Conservation (phyloP, 2,888 invertebrate species). For the Pteria penguin region DNA sequence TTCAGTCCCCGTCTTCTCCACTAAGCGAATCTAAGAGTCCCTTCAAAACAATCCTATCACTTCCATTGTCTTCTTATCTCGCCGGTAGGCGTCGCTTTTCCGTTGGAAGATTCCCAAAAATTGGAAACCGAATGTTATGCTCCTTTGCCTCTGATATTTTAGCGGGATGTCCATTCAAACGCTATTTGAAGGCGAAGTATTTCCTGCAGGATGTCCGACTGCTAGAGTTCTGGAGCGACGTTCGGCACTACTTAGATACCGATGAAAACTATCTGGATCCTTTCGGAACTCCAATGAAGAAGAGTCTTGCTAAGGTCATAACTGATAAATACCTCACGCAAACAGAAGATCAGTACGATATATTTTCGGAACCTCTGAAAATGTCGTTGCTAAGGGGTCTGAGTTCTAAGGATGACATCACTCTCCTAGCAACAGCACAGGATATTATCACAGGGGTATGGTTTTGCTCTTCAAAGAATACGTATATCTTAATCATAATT, state of each 20-base stretch:
- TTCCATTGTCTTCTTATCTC: conserved; percentile 50
- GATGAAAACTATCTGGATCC: conserved; percentile 52
- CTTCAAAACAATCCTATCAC: conserved; percentile 13
- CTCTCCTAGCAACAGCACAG: conserved; percentile 54
- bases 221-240: conserved; percentile 61
- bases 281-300: conserved; percentile 46
- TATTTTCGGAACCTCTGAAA: conserved; percentile 60
- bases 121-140: conserved; percentile 47
- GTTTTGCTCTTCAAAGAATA: too few relatives aligned
- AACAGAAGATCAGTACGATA: conserved; percentile 23
- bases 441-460: conserved; percentile 57
- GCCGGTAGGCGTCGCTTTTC: conserved; percentile 50
- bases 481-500: too few relatives aligned
- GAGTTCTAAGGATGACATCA: conserved; percentile 45
- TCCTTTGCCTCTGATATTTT: conserved; percentile 58
- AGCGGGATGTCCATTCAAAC: conserved; percentile 54
- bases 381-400: conserved; percentile 50
- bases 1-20: conserved; percentile 3
- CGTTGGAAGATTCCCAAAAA: conserved; percentile 45
- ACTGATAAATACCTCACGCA: conserved; percentile 49
- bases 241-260: conserved; percentile 56
- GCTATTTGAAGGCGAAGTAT: conserved; percentile 42
- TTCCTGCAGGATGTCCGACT: conserved; percentile 44
- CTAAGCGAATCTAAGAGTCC: neutral
- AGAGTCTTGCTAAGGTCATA: conserved; percentile 48